Conservation (phyloP, 1,140 invertebrate species). For the Temnothorax longispinosus region DNA sequence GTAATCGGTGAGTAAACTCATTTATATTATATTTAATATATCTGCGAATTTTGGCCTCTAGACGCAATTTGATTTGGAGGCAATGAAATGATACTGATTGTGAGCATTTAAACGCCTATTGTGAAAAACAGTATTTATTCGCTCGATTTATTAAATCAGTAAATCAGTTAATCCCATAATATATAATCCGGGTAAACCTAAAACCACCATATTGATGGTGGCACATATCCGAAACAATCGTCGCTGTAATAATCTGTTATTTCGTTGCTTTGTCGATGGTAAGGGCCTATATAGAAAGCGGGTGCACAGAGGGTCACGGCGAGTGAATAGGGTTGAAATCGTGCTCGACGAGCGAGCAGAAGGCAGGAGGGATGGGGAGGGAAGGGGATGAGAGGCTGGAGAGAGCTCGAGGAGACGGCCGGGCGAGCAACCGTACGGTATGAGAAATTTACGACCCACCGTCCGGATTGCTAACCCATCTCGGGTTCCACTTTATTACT, state of each 20-base stretch:
- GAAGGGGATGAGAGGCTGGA: background rate
- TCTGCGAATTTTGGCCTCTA: background rate
- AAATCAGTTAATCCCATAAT: constrained; percentile 5
- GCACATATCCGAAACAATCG: constrained; percentile 53
- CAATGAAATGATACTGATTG: background rate
- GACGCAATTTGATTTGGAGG: background rate
- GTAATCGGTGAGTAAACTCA: background rate
- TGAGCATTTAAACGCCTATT: background rate
- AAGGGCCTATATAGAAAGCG: constrained; percentile 68
- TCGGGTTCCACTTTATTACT: constrained; percentile 78
- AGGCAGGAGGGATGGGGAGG: background rate
- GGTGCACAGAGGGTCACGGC: constrained; percentile 76
- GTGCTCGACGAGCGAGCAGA: constrained; percentile 33
- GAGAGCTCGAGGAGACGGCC: constrained; percentile 6
- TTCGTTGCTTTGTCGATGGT: constrained; percentile 72
- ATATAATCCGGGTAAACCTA: background rate
- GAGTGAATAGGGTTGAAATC: constrained; percentile 73
- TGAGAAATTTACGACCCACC: constrained; percentile 76
- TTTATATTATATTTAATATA: background rate
- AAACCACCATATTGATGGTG: constrained; percentile 22
- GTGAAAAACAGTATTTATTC: background rate
- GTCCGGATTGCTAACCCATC: constrained; percentile 75
- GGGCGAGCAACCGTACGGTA: constrained; percentile 58
- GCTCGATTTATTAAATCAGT: background rate
- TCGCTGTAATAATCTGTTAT: constrained; percentile 73